Conservation (phyloP, 1,140 invertebrate species). For the Anastrepha obliqua region DNA sequence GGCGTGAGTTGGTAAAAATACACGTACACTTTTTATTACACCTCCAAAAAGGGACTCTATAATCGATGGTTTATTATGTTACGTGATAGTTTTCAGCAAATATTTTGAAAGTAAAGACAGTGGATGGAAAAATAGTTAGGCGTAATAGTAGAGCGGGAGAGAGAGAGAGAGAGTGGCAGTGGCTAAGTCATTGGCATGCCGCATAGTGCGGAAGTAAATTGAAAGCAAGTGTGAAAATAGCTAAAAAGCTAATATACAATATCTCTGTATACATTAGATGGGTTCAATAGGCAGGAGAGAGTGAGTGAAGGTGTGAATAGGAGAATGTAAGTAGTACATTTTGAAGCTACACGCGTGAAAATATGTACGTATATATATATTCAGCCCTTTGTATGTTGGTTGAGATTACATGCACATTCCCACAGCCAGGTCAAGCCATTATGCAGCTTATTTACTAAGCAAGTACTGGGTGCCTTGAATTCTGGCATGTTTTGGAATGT, state of each 20-base stretch:
- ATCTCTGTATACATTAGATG: background rate
- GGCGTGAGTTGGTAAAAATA: background rate
- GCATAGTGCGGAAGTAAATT: background rate
- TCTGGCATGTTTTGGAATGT: no score
- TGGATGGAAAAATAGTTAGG: conserved; percentile 9
- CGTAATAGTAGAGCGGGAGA: background rate
- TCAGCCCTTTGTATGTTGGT: no score
- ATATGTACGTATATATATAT: no score
- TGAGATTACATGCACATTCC: no score
- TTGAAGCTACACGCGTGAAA: no score
- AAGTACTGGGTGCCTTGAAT: no score
- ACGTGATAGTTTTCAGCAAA: conserved; percentile 53
- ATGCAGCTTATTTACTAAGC: no score
- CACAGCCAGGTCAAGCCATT: no score
- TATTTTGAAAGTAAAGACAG: conserved; percentile 42
- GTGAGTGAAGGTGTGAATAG: no score
- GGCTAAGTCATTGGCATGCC: background rate
- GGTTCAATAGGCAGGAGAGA: no score
- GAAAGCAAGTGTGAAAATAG: background rate
- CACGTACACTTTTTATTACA: conserved; percentile 46
- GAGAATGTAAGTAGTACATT: no score
- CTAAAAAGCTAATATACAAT: background rate
- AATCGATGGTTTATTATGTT: conserved; percentile 8
- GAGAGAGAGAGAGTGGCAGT: background rate
- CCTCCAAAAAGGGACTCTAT: conserved; percentile 36